Base-by-base conservation (phyloP, 2,113 vertebrate species). In the Poeciliopsis occidentalis region DNA sequence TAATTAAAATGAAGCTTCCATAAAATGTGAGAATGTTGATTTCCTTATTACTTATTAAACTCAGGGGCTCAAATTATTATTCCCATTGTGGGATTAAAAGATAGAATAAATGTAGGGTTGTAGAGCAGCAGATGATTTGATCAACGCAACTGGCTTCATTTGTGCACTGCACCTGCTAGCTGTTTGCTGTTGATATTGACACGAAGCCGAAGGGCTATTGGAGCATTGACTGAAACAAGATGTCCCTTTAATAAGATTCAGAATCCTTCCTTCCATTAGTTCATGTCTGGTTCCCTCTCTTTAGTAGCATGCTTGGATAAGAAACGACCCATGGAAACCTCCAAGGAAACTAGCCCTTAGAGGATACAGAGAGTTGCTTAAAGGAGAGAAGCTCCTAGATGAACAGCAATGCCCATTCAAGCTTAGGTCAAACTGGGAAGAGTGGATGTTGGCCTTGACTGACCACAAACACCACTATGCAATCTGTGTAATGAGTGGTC, bases 401-500 rank as follows among this genome's bases (percentile, higher is more conserved):
- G 47, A 68, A 41, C 44, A 62, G 61, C 39, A 29, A 64, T 73
- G 77, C 44, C 76, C 60, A 34, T 68, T 76, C 34, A 80, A 47
- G 78, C 71, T 57, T 54, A 19, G 79, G 80, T 75, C 83, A 83
- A 75, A 79, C 81, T 73, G 75, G 79, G 74, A 64, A 83, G 69
- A 73, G 81, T 88, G 90, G 88, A 89, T 79, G 81, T 85, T 88
- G 87, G 90, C 82, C 82, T 82, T 77, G 82, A 81, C 87, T 89
- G 80, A 54, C 84, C 84, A 83, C 82, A 93, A 84, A 85, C 78
- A 69, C 74, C 66, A 82, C 72, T 76, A 79, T 88, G 87, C 90
- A 92, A 86, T 91, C 83, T 92, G 89, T 88, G 82, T 94, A 93
- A 94, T 91, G 90, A 94, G 92, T 79, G 76, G 69, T 85, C 89